These are phyloP conservation scores for Australoheros scitulus DNA, from an alignment of 2,113 vertebrate genomes.

Conservation along the genomic window DNA sequence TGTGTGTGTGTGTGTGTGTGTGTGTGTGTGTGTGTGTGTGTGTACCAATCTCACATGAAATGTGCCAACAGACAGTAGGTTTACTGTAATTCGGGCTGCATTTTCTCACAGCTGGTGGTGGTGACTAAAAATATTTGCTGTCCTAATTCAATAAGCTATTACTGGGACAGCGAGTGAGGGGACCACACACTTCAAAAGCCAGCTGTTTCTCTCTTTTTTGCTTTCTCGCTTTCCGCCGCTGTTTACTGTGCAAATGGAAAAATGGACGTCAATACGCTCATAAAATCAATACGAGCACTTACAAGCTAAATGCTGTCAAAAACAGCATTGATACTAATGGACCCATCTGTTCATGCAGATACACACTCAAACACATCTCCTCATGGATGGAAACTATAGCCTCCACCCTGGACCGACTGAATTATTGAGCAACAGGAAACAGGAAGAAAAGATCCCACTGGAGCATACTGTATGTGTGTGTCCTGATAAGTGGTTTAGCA, in stretches of 20 bases:
- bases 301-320: slow-evolving; percentile 63
- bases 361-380: slow-evolving; percentile 25
- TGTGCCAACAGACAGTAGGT: slow-evolving; percentile 24
- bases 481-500: slow-evolving; percentile 4
- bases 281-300: slow-evolving; percentile 74
- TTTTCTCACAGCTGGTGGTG: slow-evolving; percentile 21
- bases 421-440: slow-evolving; percentile 74
- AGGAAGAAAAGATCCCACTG: slow-evolving; percentile 66
- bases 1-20: background rate
- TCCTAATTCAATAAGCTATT: slow-evolving; percentile 48
- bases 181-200: slow-evolving; percentile 10
- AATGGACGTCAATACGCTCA: slow-evolving; percentile 51
- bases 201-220: background rate
- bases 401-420: slow-evolving; percentile 65
- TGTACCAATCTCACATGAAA: background rate
- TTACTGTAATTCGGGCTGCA: slow-evolving; percentile 12
- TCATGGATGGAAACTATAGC: slow-evolving; percentile 55
- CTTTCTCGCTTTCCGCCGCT: slow-evolving; percentile 27
- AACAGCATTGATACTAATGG: slow-evolving; percentile 74
- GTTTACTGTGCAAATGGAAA: slow-evolving; percentile 54
- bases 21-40: background rate
- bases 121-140: slow-evolving; percentile 64
- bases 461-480: slow-evolving; percentile 11
- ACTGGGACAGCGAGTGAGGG: slow-evolving; percentile 24
- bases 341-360: slow-evolving; percentile 37